phyloP scores from a whole-genome alignment of 2,113 vertebrate genomes.

The Aplodontia rufa region DNA sequence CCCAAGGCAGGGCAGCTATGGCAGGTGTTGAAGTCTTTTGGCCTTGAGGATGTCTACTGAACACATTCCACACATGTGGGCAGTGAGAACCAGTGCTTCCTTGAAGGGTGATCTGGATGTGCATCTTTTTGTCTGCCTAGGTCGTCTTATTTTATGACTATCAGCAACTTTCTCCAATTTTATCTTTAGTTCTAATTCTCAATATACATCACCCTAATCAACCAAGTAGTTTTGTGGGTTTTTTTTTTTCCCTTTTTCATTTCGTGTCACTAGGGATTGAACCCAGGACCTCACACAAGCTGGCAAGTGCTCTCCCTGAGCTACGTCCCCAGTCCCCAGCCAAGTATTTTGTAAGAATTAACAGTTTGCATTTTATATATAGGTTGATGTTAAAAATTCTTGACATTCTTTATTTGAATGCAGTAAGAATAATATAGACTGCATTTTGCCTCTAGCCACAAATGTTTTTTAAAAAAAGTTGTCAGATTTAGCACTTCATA shows the following conservation, averaged over 20 bases:
- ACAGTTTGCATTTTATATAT: background rate
- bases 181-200: background rate
- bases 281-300: background rate
- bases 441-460: background rate
- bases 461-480: background rate
- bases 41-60: background rate
- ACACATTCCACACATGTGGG: rapidly evolving
- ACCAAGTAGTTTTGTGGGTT: background rate
- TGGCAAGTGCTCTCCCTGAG: background rate
- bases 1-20: background rate
- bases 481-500: background rate
- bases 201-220: background rate
- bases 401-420: background rate
- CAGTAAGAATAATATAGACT: background rate
- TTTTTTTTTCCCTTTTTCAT: background rate
- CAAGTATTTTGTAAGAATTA: background rate
- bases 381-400: background rate
- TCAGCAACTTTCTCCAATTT: background rate
- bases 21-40: background rate
- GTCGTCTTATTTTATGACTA: background rate
- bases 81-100: background rate
- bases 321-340: background rate
- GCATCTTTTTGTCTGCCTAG: background rate
- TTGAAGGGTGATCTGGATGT: too few relatives aligned
- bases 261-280: background rate